These are phyloP conservation scores for Biston stratarius DNA, from an alignment of 2,888 invertebrate genomes.

Conservation along the genomic window DNA sequence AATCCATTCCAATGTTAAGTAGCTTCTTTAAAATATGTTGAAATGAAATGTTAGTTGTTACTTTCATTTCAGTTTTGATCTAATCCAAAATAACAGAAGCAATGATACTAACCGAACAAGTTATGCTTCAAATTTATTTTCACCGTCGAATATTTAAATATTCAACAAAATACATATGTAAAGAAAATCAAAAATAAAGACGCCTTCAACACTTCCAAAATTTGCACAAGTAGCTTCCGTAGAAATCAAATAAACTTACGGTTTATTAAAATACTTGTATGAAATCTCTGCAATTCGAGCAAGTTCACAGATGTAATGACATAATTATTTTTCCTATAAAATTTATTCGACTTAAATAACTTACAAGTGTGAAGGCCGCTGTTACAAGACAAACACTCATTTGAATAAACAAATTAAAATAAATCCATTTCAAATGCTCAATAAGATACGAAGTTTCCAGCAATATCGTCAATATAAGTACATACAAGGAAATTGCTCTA, in stretches of 20 bases:
- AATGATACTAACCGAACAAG: background rate
- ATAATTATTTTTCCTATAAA: no score
- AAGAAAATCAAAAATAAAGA: background rate
- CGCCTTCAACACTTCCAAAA: no score
- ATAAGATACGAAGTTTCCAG: background rate
- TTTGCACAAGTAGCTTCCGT: no score
- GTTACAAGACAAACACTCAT: background rate
- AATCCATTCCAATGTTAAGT: slow-evolving; percentile 29
- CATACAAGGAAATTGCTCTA: slow-evolving; percentile 14
- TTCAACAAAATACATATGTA: background rate
- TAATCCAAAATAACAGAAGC: background rate
- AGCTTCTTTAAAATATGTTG: slow-evolving; percentile 19
- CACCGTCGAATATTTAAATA: background rate
- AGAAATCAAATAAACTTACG: no score
- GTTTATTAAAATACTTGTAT: no score
- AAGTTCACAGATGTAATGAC: no score
- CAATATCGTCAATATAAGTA: slow-evolving; percentile 9
- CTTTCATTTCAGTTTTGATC: background rate
- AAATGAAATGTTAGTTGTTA: background rate
- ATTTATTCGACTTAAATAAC: no score
- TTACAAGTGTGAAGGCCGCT: background rate
- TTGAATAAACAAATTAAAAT: background rate
- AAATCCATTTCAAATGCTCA: background rate
- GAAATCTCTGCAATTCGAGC: no score
- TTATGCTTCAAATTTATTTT: background rate